These are phyloP conservation scores for Trachymyrmex cornetzi DNA, from an alignment of 1,140 invertebrate species.

Conservation along the genomic window DNA sequence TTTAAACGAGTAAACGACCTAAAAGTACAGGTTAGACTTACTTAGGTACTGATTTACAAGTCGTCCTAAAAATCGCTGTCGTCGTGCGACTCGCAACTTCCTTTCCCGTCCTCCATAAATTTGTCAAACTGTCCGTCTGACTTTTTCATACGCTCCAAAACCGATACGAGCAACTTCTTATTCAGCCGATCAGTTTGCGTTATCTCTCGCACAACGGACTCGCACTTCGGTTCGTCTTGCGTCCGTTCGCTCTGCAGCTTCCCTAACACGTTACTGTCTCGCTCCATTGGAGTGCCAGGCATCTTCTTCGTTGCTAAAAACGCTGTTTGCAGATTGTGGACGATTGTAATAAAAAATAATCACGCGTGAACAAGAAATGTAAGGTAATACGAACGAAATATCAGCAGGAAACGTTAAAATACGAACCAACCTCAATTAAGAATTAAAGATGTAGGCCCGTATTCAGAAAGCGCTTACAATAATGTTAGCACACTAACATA, in stretches of 20 bases:
- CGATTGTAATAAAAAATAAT: not conserved
- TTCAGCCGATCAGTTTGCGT: conserved; percentile 89
- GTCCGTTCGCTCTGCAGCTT: conserved; percentile 73
- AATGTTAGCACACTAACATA: no score
- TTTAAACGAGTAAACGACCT: not conserved
- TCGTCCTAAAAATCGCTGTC: conserved; percentile 77
- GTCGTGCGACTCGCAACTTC: conserved; percentile 65
- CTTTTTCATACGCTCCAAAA: conserved; percentile 88
- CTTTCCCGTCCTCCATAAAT: conserved; percentile 76
- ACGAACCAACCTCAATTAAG: not conserved
- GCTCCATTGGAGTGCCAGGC: conserved; percentile 81
- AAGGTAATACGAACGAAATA: not conserved
- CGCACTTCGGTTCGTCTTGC: conserved; percentile 63
- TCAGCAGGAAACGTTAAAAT: not conserved
- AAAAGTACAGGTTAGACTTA: not conserved
- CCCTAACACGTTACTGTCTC: conserved; percentile 69
- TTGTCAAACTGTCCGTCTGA: conserved; percentile 76
- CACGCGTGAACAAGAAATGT: not conserved
- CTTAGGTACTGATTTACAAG: not conserved
- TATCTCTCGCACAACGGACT: conserved; percentile 85
- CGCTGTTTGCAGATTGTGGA: not conserved
- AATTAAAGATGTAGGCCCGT: not conserved
- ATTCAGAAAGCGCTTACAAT: no score
- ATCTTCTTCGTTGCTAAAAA: conserved; percentile 66
- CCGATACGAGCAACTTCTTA: conserved; percentile 88